Percentiles rank a stretch among this genome's conserved stretches.
These are phyloP conservation scores for Plotosus lineatus DNA, from an alignment of 2,113 vertebrate species.

Conservation along the genomic window DNA sequence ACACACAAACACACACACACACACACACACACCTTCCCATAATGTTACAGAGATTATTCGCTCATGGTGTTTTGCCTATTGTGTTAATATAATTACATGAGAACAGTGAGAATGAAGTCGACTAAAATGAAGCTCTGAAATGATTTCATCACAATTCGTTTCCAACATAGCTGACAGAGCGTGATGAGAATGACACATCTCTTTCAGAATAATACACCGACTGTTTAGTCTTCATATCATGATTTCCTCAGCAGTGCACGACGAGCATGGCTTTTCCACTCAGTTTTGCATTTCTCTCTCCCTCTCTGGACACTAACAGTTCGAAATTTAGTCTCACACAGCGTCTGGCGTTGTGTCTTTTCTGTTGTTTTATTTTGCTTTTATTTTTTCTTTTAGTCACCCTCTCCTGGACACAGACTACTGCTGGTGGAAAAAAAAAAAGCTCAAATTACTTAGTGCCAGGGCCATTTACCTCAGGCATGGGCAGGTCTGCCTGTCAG, in stretches of 20 bases:
- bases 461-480: constrained; percentile 49
- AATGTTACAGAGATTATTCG: background rate
- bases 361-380: background rate
- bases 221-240: background rate
- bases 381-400: background rate
- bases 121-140: constrained; percentile 14
- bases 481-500: constrained; percentile 39
- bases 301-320: constrained; percentile 8
- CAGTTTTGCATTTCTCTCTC: constrained; percentile 14
- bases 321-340: constrained; percentile 23
- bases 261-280: background rate
- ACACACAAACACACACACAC: background rate
- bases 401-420: constrained; percentile 1
- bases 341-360: constrained; percentile 1
- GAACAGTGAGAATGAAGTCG: constrained; percentile 3
- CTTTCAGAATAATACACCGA: constrained; percentile 5
- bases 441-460: constrained; percentile 45
- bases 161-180: constrained; percentile 8
- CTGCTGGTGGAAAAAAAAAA: constrained; percentile 31
- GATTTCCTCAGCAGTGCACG: background rate
- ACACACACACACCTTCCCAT: background rate
- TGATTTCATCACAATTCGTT: constrained; percentile 3
- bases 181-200: constrained; percentile 1
- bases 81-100: constrained; percentile 15
- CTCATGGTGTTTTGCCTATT: constrained; percentile 12